Evolutionary conservation across 2,797 vertebrate genomes (phyloP), one percentile per base, ranked within the genome.

Genomic region (Poecilia velifera): DNA sequence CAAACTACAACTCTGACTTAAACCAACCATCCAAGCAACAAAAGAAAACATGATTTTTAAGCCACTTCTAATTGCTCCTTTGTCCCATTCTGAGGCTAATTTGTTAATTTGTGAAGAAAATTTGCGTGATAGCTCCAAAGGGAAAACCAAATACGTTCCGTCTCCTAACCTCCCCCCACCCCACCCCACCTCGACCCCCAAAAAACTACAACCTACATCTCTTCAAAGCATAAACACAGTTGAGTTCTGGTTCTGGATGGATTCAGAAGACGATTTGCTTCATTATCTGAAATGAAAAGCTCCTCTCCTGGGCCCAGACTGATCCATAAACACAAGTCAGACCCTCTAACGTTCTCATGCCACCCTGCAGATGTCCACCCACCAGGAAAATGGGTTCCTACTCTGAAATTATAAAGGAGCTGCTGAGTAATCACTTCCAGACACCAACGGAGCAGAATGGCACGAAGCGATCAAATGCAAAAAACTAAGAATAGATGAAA

Each of bases 401-500:
- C 75, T 77, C 79, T 34, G 80, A 79, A 82, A 88, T 85, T 70
- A 83, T 82, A 82, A 76, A 79, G 45, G 1, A 70, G 57, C 45
- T 1, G 39, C 53, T 78, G 53, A 66, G 71, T 10, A 1, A 9
- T 76, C 73, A 84, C 76, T 79, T 72, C 22, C 73, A 81, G 64
- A 73, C 12, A 45, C 46, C 64, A 34, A 73, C 66, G 10, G 46
- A 39, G 59, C 73, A 25, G 43, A 34, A 16, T 0, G 62, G 43
- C 34, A 64, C 36, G 71, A 82, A 71, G 47, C 12, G 34, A 49
- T 49, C 39, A 8, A 68, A 86, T 41, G 64, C 82, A 81, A 74
- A 77, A 75, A 34, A 47, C 49, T 20, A 72, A 41, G 25, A 43
- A 59, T 49, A 78, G 25, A 28, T 16, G 13, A 62, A 78, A 78